These are phyloP conservation scores for Cherax quadricarinatus DNA, from an alignment of 1,140 invertebrate species.

Conservation along the genomic window DNA sequence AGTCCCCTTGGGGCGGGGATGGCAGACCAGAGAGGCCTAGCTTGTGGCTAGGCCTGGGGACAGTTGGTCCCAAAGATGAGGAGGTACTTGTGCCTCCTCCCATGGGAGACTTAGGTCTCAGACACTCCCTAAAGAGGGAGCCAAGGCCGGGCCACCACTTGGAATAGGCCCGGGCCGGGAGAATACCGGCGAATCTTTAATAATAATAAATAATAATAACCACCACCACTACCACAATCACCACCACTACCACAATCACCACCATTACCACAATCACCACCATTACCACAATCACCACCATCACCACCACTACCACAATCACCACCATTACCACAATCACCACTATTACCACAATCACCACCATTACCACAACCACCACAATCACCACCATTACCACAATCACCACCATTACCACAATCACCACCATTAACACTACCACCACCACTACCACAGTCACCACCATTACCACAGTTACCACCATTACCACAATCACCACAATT, in stretches of 20 bases:
- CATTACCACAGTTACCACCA: not conserved
- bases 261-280: not conserved
- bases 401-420: not conserved
- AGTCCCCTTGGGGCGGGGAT: too few species aligned
- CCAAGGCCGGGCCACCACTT: too few species aligned
- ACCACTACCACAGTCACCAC: slow-evolving; percentile 20
- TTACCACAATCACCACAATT: not conserved
- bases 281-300: not conserved
- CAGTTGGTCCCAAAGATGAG: too few species aligned
- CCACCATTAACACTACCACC: not conserved
- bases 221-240: slow-evolving; percentile 16
- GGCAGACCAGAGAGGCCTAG: too few species aligned
- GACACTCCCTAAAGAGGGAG: too few species aligned
- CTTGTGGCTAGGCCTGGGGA: too few species aligned
- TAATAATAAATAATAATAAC: not conserved
- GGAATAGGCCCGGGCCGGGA: too few species aligned
- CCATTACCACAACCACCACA: not conserved
- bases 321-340: not conserved
- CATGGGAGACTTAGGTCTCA: too few species aligned
- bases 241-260: slow-evolving; percentile 1
- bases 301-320: not conserved
- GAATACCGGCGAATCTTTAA: too few species aligned
- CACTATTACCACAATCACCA: not conserved
- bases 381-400: not conserved
- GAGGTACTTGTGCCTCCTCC: too few species aligned